Base-by-base conservation (phyloP, 1,140 invertebrate species). In the Drosophila novamexicana region DNA sequence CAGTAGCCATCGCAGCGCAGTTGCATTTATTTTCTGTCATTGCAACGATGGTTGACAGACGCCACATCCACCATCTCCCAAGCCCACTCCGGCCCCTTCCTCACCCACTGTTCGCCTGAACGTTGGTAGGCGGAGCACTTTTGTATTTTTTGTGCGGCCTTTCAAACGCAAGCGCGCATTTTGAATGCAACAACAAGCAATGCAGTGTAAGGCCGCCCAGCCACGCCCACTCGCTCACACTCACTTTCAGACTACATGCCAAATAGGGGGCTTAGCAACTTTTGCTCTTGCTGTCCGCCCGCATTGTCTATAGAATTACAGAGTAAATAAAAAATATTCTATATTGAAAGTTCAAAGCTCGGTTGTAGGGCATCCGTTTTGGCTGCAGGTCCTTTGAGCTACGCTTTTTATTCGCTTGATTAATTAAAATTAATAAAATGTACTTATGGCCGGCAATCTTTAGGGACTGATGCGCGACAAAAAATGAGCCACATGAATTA, bases 111-210 rank as follows among this genome's bases (percentile, higher is more conserved):
- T 8, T 54, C 16, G 18, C 18, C 34, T 18, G 12, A 14, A 6
- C n/a, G n/a, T 18, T 54, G 22, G 75, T 85, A 77, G 90, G 90
- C 90, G 86, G 90, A 81, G 86, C 90, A 79, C 77, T 91, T 91
- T 91, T 89, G 73, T 70, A 78, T 82, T 88, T 89, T 90, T 90
- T 81, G 81, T 58, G 57, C 53, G 57, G 63, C 74, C 81, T 91
- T 91, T 79, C 80, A 88, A 91, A 91, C 85, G 90, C 86, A 90
- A 90, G 90, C 90, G 90, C 78, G 86, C 75, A 91, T 91, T 91
- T 91, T 90, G 75, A 91, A 88, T 90, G 76, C 79, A 82, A 71
- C 57, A 75, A 70, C 73, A 73, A 66, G 42, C 4, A 57, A 66
- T 6, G 42, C 47, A 69, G 16, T 47, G 53, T 4, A 16, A 16